Conservation (phyloP, 2,888 invertebrate species). For the Spilarctia lutea region DNA sequence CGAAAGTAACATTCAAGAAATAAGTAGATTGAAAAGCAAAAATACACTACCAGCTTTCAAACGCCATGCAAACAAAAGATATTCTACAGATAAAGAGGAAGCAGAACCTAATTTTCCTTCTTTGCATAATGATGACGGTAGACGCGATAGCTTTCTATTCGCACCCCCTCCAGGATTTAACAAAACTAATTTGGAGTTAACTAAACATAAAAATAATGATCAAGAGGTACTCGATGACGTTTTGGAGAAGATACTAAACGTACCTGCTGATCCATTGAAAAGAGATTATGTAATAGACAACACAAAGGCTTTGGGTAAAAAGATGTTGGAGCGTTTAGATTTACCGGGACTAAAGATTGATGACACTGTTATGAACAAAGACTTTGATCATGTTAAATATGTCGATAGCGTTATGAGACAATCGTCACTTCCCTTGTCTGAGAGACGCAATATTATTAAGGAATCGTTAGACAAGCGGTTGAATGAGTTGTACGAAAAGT, state of each 20-base stretch:
- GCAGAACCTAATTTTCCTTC: not conserved
- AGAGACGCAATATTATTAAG: not conserved
- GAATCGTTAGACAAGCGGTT: not conserved
- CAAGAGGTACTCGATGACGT: not conserved
- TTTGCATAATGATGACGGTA: not conserved
- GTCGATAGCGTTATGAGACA: not conserved
- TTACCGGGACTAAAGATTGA: not conserved
- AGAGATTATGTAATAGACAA: not conserved
- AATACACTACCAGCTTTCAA: not conserved
- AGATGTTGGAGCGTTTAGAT: not conserved
- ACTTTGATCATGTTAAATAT: slow-evolving; percentile 8
- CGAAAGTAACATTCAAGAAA: not conserved
- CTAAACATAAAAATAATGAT: not conserved
- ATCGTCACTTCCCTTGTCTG: not conserved
- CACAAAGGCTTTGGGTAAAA: not conserved
- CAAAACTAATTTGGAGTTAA: not conserved
- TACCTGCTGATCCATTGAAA: not conserved
- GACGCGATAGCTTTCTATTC: not conserved
- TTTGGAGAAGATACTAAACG: not conserved
- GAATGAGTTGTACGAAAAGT: not conserved
- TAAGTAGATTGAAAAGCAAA: not conserved
- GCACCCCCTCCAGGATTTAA: not conserved
- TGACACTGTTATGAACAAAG: not conserved
- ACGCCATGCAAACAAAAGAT: not conserved
- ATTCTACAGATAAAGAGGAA: not conserved